A percentile compares a stretch with the other conserved stretches of the same genome.
Conservation (phyloP, 2,113 vertebrate species). For the Chaenogobius annularis region DNA sequence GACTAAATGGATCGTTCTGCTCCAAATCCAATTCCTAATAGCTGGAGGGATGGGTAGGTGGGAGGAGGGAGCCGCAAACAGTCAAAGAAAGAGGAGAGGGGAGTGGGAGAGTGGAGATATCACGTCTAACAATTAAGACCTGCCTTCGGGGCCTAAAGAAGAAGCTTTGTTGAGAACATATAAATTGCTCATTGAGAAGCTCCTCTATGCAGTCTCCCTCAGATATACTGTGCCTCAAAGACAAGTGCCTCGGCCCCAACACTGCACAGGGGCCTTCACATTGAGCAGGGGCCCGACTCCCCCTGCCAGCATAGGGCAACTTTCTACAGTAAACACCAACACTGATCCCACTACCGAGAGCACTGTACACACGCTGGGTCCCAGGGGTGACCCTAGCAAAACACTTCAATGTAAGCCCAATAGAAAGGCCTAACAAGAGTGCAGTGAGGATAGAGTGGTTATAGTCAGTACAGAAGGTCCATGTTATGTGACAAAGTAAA, state of each 20-base stretch:
- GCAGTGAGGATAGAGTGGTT: background rate
- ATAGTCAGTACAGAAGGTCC: background rate
- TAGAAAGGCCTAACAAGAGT: background rate
- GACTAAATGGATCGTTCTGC: constrained; percentile 79
- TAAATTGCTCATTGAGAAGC: constrained; percentile 73
- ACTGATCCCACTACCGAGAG: constrained; percentile 28
- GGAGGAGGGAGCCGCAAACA: constrained; percentile 59
- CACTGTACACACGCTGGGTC: constrained; percentile 19
- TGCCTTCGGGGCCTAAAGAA: constrained; percentile 64
- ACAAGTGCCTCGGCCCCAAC: constrained; percentile 47
- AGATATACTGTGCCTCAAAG: constrained; percentile 54
- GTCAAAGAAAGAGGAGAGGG: constrained; percentile 57
- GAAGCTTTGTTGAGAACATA: constrained; percentile 74
- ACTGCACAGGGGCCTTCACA: constrained; percentile 28
- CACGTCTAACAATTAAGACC: constrained; percentile 76
- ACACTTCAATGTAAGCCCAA: constrained; percentile 18
- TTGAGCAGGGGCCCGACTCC: constrained; percentile 32
- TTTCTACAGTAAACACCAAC: constrained; percentile 40
- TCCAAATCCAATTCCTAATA: constrained; percentile 80
- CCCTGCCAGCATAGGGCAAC: constrained; percentile 15
- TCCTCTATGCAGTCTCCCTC: constrained; percentile 60
- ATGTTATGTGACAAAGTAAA: background rate
- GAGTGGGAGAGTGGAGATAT: constrained; percentile 66
- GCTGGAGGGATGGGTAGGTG: constrained; percentile 65
- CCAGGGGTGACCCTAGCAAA: constrained; percentile 8